phyloP scores from a whole-genome alignment of 2,797 vertebrate genomes.

The Erethizon dorsatum region DNA sequence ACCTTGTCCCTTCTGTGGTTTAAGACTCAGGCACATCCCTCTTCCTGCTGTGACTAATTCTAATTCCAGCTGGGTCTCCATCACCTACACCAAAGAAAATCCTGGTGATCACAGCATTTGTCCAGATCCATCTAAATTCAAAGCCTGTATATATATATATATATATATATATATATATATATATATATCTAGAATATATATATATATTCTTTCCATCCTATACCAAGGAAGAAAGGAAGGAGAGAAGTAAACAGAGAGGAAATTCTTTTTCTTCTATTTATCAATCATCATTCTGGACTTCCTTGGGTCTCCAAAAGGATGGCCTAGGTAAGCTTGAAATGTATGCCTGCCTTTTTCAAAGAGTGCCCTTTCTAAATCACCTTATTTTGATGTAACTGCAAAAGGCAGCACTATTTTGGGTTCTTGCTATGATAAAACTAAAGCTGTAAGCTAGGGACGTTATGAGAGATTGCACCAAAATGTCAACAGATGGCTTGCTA shows the following conservation, averaged over 20 bases:
- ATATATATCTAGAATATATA: background rate
- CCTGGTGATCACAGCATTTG: background rate
- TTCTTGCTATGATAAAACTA: slow-evolving; percentile 90
- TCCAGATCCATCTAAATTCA: background rate
- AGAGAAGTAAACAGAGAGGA: background rate
- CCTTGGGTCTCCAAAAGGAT: background rate
- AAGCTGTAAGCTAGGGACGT: slow-evolving; percentile 91
- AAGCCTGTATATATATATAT: background rate
- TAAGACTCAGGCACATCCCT: background rate
- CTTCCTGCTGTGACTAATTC: background rate
- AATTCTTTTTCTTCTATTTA: background rate
- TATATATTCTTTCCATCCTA: background rate
- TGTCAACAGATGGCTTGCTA: slow-evolving; percentile 94
- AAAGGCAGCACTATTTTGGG: slow-evolving; percentile 92
- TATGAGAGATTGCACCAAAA: slow-evolving; percentile 91
- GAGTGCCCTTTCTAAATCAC: slow-evolving; percentile 90
- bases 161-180: background rate
- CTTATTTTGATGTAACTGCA: slow-evolving; percentile 91
- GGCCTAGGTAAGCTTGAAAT: slow-evolving; percentile 41
- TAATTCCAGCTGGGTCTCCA: background rate
- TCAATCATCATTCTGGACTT: background rate
- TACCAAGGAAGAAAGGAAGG: background rate
- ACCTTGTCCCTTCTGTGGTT: background rate
- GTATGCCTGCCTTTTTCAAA: slow-evolving; percentile 83
- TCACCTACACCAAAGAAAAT: background rate